Percentiles rank a stretch among this genome's conserved stretches.
These are phyloP conservation scores for Heterodera carotae DNA, from an alignment of 1,140 invertebrate species.

Conservation along the genomic window DNA sequence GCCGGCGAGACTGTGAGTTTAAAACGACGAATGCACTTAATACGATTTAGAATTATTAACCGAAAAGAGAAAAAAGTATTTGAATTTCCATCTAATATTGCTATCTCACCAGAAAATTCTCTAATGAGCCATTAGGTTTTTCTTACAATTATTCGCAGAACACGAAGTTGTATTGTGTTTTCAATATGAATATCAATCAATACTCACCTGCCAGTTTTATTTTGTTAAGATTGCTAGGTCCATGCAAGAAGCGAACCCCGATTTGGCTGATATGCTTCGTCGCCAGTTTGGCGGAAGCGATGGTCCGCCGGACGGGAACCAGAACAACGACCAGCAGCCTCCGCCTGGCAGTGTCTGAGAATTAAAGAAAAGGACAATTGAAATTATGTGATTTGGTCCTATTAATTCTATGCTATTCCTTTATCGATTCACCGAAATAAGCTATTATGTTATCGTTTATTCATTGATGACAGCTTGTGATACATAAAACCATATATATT, in stretches of 20 bases:
- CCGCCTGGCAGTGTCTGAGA: constrained; percentile 11
- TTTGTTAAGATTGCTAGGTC: neutral
- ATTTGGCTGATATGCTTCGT: constrained; percentile 48
- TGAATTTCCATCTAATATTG: no score
- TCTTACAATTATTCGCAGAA: no score
- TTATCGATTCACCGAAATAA: neutral
- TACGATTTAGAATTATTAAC: no score
- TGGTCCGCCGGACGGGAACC: neutral
- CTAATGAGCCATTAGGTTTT: no score
- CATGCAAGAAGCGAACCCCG: constrained; percentile 31
- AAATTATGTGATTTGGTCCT: neutral
- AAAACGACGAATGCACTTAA: no score
- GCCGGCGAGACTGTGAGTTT: constrained; percentile 54
- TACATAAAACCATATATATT: no score
- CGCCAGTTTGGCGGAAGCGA: constrained; percentile 38
- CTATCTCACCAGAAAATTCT: no score
- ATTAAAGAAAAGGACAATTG: neutral
- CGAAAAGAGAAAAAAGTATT: no score
- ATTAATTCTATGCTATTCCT: neutral
- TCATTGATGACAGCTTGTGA: no score
- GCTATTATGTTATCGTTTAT: neutral
- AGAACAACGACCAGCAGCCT: neutral
- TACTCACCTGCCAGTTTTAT: no score
- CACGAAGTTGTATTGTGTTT: constrained; percentile 26
- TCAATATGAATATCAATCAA: no score